phyloP scores from a whole-genome alignment of 1,140 invertebrate species.

The Neelides sp. region DNA sequence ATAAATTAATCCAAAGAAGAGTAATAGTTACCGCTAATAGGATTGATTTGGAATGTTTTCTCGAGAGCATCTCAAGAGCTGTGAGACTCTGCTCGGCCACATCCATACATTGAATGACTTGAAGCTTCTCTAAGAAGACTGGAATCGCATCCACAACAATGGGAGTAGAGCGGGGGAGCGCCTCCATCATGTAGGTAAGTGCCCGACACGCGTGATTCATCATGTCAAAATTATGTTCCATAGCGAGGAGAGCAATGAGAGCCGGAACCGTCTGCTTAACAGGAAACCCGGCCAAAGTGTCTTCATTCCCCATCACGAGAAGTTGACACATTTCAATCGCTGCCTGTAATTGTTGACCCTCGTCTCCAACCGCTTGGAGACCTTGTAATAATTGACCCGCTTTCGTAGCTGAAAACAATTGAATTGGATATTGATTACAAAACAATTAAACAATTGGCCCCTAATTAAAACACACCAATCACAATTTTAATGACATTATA shows the following conservation, averaged over 20 bases:
- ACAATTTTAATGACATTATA: no score
- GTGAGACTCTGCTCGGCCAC: constrained; percentile 94
- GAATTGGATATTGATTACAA: constrained; percentile 10
- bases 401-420: constrained; percentile 59
- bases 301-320: constrained; percentile 98
- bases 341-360: constrained; percentile 90
- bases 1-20: background rate
- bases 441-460: background rate
- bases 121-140: constrained; percentile 85
- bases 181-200: constrained; percentile 98
- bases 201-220: constrained; percentile 99
- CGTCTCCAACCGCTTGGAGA: constrained; percentile 83
- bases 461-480: no score
- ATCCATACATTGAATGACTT: constrained; percentile 98
- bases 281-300: constrained; percentile 93
- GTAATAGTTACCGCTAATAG: constrained; percentile 64
- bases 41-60: constrained; percentile 91
- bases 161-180: constrained; percentile 84
- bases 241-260: constrained; percentile 69
- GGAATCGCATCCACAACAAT: constrained; percentile 95
- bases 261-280: constrained; percentile 95
- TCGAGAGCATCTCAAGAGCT: constrained; percentile 88
- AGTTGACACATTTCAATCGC: constrained; percentile 98
- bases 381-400: constrained; percentile 86
- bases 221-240: constrained; percentile 98